Percentiles rank a stretch among this genome's conserved stretches.
These are phyloP conservation scores for Siniperca scherzeri DNA, from an alignment of 2,797 vertebrate species.

Conservation along the genomic window DNA sequence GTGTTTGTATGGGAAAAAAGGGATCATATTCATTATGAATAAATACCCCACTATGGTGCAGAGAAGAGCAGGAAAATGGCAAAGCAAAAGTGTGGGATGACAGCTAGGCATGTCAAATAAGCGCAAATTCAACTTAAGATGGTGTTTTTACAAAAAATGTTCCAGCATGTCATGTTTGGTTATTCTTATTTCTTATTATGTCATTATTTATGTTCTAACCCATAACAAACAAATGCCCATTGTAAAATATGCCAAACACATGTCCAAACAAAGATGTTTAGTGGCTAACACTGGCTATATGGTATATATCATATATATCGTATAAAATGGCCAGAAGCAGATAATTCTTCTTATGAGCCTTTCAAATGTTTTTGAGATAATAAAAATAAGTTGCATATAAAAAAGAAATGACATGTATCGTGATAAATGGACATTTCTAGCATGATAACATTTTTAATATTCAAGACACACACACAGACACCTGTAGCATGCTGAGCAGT, in stretches of 20 bases:
- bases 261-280: neutral
- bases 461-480: constrained; percentile 9
- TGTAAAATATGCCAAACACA: neutral
- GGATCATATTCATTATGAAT: neutral
- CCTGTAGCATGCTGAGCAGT: constrained; percentile 1
- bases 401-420: neutral
- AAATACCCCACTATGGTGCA: neutral
- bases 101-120: neutral
- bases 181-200: neutral
- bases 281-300: neutral
- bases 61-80: neutral
- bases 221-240: neutral
- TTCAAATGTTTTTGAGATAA: neutral
- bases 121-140: neutral
- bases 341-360: neutral
- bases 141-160: neutral
- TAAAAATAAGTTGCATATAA: neutral
- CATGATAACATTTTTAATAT: neutral
- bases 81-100: neutral
- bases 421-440: neutral
- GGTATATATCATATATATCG: too few relatives aligned
- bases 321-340: neutral
- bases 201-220: neutral
- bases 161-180: neutral
- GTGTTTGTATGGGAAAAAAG: neutral